Conservation (phyloP, 2,888 invertebrate genomes). For the Anodontia alba region DNA sequence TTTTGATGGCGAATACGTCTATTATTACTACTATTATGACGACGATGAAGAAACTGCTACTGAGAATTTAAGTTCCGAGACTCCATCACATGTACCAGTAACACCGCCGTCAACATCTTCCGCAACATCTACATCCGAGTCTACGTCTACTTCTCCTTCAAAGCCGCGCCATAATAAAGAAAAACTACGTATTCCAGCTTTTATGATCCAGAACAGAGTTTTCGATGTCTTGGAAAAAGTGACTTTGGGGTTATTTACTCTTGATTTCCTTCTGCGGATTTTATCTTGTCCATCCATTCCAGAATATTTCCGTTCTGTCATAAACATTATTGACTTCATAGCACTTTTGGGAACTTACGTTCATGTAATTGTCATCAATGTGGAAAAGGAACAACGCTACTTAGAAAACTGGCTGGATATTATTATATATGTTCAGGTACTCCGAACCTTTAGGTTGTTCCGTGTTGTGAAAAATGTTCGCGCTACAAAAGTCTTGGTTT, state of each 20-base stretch:
- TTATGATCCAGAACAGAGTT: slow-evolving; percentile 18
- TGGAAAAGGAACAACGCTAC: neutral
- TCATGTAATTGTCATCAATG: neutral
- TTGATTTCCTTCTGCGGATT: slow-evolving; percentile 31
- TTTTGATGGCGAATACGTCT: neutral
- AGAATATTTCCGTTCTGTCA: slow-evolving; percentile 31
- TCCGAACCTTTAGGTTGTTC: slow-evolving; percentile 33
- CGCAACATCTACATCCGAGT: neutral
- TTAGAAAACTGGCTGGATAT: slow-evolving; percentile 24
- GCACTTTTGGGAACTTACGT: slow-evolving; percentile 28
- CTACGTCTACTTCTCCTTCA: neutral
- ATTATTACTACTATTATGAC: neutral
- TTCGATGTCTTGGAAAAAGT: slow-evolving; percentile 18
- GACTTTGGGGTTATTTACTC: slow-evolving; percentile 28
- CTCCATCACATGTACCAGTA: neutral
- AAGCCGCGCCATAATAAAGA: neutral
- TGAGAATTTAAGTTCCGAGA: neutral
- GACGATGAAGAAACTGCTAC: neutral
- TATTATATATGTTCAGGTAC: slow-evolving; percentile 14
- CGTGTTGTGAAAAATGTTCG: slow-evolving; percentile 23
- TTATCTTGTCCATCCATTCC: slow-evolving; percentile 25
- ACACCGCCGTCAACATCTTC: neutral
- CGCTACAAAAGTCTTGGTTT: slow-evolving; percentile 26
- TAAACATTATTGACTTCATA: slow-evolving; percentile 27
- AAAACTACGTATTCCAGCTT: slow-evolving; percentile 22